These are phyloP conservation scores for Thecophora atra DNA, from an alignment of 2,888 invertebrate species.

Conservation along the genomic window DNA sequence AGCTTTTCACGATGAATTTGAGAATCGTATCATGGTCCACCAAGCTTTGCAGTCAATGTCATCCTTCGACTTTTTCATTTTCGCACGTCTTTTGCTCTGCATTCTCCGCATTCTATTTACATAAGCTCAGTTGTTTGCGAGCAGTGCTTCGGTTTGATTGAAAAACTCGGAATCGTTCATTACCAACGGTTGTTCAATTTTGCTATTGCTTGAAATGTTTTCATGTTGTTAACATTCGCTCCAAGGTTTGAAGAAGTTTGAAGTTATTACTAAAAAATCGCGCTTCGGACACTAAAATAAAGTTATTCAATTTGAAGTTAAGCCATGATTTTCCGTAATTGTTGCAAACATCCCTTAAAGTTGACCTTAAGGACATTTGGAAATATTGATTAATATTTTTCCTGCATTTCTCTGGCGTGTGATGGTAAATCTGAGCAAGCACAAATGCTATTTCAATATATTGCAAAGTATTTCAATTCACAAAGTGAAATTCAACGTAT, in stretches of 20 bases:
- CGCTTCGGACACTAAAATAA: not conserved
- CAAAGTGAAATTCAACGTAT: too few relatives aligned
- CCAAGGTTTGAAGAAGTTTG: too few relatives aligned
- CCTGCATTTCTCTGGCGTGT: not conserved
- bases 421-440: too few relatives aligned
- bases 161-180: not conserved
- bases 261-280: not conserved
- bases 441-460: too few relatives aligned
- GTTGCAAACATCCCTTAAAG: not conserved
- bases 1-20: slow-evolving; percentile 8
- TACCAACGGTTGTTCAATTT: too few relatives aligned
- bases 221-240: too few relatives aligned
- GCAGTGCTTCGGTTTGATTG: slow-evolving; percentile 9
- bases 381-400: slow-evolving; percentile 8
- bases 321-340: not conserved
- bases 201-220: too few relatives aligned
- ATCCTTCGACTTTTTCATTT: not conserved
- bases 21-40: not conserved
- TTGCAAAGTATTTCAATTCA: too few relatives aligned
- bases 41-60: slow-evolving; percentile 12
- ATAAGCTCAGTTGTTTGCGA: slow-evolving; percentile 18
- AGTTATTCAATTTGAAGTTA: not conserved
- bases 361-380: not conserved
- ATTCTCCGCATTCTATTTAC: slow-evolving; percentile 8
- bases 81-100: not conserved